Conservation (phyloP, 2,113 vertebrate genomes). For the Malurus elegans region DNA sequence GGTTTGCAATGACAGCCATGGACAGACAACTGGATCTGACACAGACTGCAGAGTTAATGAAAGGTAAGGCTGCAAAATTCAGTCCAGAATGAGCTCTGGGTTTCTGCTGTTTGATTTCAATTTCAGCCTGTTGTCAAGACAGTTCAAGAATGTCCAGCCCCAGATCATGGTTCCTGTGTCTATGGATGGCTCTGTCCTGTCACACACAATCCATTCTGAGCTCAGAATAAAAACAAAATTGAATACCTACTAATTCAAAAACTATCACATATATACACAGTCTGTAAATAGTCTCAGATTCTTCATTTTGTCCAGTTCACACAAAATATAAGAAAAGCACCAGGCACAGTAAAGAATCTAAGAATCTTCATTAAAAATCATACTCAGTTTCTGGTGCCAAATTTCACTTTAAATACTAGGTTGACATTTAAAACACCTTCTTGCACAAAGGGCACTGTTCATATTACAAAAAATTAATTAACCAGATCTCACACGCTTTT, state of each 20-base stretch:
- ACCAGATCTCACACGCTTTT: conserved; percentile 53
- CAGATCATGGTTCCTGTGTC: fast-evolving
- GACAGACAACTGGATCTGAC: background rate
- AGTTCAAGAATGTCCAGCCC: background rate
- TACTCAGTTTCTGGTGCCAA: background rate
- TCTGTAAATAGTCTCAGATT: background rate
- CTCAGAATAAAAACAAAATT: background rate
- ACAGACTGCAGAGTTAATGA: background rate
- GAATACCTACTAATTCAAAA: background rate
- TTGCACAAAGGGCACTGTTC: conserved; percentile 49
- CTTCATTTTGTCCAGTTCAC: background rate
- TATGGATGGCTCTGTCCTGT: background rate
- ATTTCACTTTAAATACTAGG: conserved; percentile 27
- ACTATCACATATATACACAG: background rate
- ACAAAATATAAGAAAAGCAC: background rate
- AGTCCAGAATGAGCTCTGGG: background rate
- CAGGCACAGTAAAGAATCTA: background rate
- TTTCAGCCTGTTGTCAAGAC: background rate
- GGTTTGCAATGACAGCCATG: background rate
- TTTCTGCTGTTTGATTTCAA: background rate
- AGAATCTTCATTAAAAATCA: conserved; percentile 20
- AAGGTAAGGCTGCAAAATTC: background rate
- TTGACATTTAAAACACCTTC: conserved; percentile 65
- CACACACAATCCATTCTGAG: background rate
- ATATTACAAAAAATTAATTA: conserved; percentile 63